Evolutionary conservation across 2,113 vertebrate species (phyloP), one percentile per base, ranked within the genome.

Genomic region (Callospermophilus lateralis): DNA sequence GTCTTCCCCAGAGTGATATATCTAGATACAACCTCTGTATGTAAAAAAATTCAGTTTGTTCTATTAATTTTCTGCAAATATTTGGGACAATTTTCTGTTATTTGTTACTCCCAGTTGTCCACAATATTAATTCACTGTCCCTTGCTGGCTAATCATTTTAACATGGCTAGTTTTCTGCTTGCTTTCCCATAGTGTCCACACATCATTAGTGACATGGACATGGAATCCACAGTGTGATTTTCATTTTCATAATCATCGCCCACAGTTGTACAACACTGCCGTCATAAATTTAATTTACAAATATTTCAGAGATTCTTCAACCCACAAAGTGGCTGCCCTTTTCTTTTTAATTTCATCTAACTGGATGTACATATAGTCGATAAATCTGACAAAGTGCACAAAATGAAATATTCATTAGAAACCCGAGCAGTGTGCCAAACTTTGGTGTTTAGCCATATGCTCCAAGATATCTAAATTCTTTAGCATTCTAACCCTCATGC

Each of bases 361-460:
- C 30, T 97, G 72, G 61, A 95, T 97, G 51, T 55, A 73, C 79
- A 92, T 28, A 84, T 6, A 94, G 26, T 74, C n/a, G 11, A 93
- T 93, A 89, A 93, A 83, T 96, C 89, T 89, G 89, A 89, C 55
- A 95, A 91, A 83, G 15, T 34, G 7, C 20, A 58, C 28, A 89
- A 88, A 89, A 95, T 94, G 39, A 91, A 94, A 93, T 92, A 94
- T 93, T 91, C 93, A 93, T 93, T 96, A 97, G 74, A 96, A 93
- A 83, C 39, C 11, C 32, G 51, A 74, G 48, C 11, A 53, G 26
- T 63, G 1, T 76, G 83, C 94, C 89, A 95, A 93, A 92, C 53
- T 91, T 58, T 68, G 48, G 5, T 86, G 91, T 78, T 85, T 51
- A 70, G 48, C 32, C 89, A 95, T 79, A 68, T 92, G 93, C 37